Conservation (phyloP, 92 coral and sea anemone species). For the Virgularia gustaviana region DNA sequence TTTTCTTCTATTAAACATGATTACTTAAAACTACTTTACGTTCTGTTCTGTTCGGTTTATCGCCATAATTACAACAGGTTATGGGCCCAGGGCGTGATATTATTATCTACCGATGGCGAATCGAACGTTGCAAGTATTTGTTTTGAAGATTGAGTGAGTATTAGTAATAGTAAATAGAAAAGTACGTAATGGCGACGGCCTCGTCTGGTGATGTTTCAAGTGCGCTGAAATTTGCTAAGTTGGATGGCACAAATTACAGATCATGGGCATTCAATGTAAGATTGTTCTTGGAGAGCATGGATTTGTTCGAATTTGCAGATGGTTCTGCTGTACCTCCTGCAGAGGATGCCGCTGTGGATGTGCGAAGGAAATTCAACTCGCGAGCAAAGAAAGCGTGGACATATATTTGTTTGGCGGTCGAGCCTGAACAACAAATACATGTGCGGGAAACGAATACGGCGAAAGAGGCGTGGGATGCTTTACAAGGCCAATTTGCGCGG, state of each 20-base stretch:
- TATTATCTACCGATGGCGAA: too few relatives aligned
- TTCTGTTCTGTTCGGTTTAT: too few relatives aligned
- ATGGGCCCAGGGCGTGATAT: too few relatives aligned
- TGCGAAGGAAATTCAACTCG: slow-evolving; percentile 1
- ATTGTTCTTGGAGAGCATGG: slow-evolving; percentile 6
- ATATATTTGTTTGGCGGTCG: not conserved
- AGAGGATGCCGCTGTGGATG: not conserved
- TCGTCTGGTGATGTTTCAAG: too few relatives aligned
- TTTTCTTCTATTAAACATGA: too few relatives aligned
- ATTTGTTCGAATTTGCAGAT: not conserved
- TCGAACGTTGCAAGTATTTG: too few relatives aligned
- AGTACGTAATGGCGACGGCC: too few relatives aligned
- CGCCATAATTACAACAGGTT: too few relatives aligned
- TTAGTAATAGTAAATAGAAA: too few relatives aligned
- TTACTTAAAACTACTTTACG: too few relatives aligned
- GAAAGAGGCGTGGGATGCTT: slow-evolving; percentile 6
- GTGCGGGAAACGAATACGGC: slow-evolving; percentile 1
- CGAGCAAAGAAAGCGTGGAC: slow-evolving; percentile 14
- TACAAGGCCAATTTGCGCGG: slow-evolving; percentile 7
- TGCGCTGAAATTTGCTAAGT: not conserved
- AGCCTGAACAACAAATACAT: too few relatives aligned
- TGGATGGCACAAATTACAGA: not conserved
- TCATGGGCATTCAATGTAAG: slow-evolving; percentile 10
- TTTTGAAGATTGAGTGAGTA: too few relatives aligned
- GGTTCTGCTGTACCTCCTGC: slow-evolving; percentile 16